Base-by-base conservation (phyloP, 2,797 vertebrate species). In the Parotocinclus haroldoi region DNA sequence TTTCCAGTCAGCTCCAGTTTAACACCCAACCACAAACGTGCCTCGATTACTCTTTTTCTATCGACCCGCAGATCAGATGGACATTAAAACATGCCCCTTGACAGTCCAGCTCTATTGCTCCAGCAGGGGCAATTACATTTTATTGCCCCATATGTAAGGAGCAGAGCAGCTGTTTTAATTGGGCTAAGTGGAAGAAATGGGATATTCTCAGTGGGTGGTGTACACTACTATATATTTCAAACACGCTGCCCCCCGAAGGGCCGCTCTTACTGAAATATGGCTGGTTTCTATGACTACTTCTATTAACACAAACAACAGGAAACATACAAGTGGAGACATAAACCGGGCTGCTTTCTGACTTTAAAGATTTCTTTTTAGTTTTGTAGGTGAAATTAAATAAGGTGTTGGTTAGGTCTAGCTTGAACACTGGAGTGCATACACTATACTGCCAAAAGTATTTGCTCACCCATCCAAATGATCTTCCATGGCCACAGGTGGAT, bases 51-150 rank as follows among this genome's bases (percentile, higher is more conserved):
- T 38, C 16, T 18, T 39, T 62, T 38, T 63, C 36, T 37, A 57
- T 44, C 38, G 53, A 44, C 37, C 59, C 42, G 45, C 17, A 67
- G 44, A 62, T 57, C 38, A 66, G 27, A 14, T 38, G n/a, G 51
- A 66, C 37, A 17, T 66, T 50, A 57, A 63, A 58, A 58, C 54
- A 71, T 46, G 14, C 39, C 39, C 48, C 49, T 3, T 53, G 57
- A 53, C 58, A n/a, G 66, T 66, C 45, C 48, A 16, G 27, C 69
- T 76, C 51, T 72, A 72, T 71, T 36, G 75, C 79, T 77, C 82
- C 71, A 57, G 67, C 3, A 78, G 77, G 81, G 57, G 57, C 49
- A 57, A 63, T 81, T 78, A 64, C 56, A 59, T 80, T 80, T 80
- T 76, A 79, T 73, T 63, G 69, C 75, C 77, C 61, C 60, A 49